phyloP scores from a whole-genome alignment of 2,797 vertebrate genomes.

The Pampus argenteus region DNA sequence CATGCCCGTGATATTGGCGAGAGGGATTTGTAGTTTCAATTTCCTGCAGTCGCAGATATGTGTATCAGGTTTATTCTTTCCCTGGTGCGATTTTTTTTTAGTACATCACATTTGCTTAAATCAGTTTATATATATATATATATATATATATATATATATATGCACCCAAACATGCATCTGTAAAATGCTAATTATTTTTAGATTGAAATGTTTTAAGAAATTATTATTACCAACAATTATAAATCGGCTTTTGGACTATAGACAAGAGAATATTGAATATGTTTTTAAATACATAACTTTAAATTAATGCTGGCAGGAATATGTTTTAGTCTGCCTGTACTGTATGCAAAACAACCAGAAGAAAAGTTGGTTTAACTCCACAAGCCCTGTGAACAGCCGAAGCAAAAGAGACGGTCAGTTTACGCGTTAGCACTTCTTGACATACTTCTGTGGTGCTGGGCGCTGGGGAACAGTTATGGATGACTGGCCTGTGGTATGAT shows the following conservation, averaged over 20 bases:
- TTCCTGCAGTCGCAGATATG: slow-evolving; percentile 21
- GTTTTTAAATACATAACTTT: neutral
- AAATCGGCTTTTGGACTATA: too few relatives aligned
- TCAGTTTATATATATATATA: too few relatives aligned
- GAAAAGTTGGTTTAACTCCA: slow-evolving; percentile 5
- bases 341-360: neutral
- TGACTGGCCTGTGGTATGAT: neutral
- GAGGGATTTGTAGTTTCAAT: neutral
- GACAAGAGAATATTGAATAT: too few relatives aligned
- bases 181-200: too few relatives aligned
- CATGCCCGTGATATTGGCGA: slow-evolving; percentile 2
- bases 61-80: slow-evolving; percentile 17
- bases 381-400: neutral
- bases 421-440: neutral
- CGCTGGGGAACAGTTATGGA: neutral
- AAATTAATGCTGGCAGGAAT: neutral
- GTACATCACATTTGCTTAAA: neutral
- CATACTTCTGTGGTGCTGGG: neutral
- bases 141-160: too few relatives aligned
- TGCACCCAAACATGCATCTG: too few relatives aligned
- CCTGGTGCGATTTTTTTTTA: neutral
- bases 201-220: too few relatives aligned
- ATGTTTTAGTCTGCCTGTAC: neutral
- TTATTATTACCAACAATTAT: neutral
- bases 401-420: neutral